These are phyloP conservation scores for Cyclargus thomasi DNA, from an alignment of 1,140 invertebrate species.

Conservation along the genomic window DNA sequence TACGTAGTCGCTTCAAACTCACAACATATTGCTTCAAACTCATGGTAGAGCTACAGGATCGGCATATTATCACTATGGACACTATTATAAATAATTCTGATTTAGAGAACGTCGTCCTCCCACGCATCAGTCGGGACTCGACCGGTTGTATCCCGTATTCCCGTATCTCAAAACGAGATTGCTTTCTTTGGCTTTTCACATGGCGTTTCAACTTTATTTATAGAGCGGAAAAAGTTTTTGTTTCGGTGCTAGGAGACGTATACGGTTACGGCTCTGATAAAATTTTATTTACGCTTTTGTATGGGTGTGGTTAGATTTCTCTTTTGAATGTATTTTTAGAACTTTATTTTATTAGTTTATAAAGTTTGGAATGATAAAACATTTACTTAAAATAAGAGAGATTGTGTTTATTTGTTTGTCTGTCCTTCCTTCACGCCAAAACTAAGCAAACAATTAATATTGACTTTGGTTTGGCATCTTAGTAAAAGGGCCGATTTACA, in stretches of 20 bases:
- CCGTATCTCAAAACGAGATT: neutral
- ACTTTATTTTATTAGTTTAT: too few relatives aligned
- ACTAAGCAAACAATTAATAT: too few relatives aligned
- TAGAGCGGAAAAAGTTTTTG: conserved; percentile 14
- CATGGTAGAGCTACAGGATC: too few relatives aligned
- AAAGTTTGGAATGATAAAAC: too few relatives aligned
- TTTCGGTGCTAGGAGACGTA: conserved; percentile 5
- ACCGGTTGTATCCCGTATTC: conserved; percentile 38
- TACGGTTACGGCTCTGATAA: neutral
- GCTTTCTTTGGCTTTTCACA: conserved; percentile 10
- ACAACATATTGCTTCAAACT: too few relatives aligned
- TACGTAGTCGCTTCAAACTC: too few relatives aligned
- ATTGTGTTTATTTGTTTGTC: too few relatives aligned
- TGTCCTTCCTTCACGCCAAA: too few relatives aligned
- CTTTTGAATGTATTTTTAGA: neutral
- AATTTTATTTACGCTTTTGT: neutral
- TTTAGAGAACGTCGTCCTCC: conserved; percentile 52
- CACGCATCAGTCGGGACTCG: conserved; percentile 35
- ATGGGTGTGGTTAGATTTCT: neutral
- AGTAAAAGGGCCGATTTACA: too few relatives aligned
- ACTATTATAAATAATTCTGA: conserved; percentile 38
- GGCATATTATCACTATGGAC: conserved; percentile 23
- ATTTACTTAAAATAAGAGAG: too few relatives aligned
- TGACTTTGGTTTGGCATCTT: too few relatives aligned
- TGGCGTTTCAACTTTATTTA: conserved; percentile 15